Evolutionary conservation across 2,797 vertebrate species (phyloP).

Genomic region (Sarcoramphus papa): DNA sequence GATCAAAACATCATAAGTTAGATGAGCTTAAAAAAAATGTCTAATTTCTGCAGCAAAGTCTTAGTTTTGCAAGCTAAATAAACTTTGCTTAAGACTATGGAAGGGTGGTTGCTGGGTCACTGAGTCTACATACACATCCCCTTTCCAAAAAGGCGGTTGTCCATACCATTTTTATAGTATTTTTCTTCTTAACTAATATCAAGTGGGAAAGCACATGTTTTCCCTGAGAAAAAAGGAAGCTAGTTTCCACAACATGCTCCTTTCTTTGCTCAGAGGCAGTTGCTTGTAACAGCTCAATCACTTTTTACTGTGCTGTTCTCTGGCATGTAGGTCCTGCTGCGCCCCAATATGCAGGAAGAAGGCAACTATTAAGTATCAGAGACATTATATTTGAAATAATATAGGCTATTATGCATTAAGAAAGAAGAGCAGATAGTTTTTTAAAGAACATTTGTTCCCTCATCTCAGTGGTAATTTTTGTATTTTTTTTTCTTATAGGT

Average conservation of each 20-base stretch:
- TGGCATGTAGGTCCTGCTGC: background rate
- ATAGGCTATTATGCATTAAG: background rate
- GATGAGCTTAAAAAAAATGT: background rate
- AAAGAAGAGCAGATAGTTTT: background rate
- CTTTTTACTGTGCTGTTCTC: background rate
- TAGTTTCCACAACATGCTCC: background rate
- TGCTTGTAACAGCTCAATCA: background rate
- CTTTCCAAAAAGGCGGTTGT: background rate
- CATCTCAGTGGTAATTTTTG: background rate
- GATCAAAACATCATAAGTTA: background rate
- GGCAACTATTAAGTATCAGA: background rate
- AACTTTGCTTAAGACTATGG: background rate
- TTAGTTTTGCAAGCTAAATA: background rate
- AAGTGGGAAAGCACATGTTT: background rate
- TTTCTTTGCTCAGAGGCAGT: background rate
- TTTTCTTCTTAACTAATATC: background rate
- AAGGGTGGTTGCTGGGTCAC: background rate
- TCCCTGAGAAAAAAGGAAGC: background rate
- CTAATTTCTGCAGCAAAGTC: background rate
- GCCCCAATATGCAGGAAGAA: background rate
- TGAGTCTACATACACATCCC: background rate
- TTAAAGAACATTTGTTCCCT: background rate
- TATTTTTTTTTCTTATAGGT: background rate
- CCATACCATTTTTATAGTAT: background rate
- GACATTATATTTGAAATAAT: background rate